phyloP scores from a whole-genome alignment of 2,888 invertebrate genomes.

The Drosophila austrosaltans region DNA sequence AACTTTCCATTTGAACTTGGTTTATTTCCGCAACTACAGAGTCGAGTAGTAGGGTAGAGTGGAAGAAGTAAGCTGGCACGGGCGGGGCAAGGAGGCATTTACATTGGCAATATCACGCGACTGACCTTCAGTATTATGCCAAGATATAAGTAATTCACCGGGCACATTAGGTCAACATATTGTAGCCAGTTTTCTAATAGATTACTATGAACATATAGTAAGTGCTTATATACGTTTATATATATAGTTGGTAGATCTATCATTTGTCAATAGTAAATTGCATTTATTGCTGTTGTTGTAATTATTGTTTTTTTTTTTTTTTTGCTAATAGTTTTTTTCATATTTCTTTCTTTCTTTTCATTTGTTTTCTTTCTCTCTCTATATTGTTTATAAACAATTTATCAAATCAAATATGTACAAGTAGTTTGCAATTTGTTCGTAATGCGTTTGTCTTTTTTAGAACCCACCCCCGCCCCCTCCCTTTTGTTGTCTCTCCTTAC shows the following conservation, averaged over 20 bases:
- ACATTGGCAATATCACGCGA: not conserved
- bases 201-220: too few relatives aligned
- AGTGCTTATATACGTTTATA: not conserved
- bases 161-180: constrained; percentile 12
- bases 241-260: constrained; percentile 14
- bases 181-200: not conserved
- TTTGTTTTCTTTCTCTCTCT: constrained; percentile 2
- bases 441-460: constrained; percentile 25
- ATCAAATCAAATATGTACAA: constrained; percentile 24
- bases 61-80: not conserved
- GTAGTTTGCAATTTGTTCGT: constrained; percentile 24
- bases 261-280: constrained; percentile 26
- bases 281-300: constrained; percentile 15
- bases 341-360: too few relatives aligned
- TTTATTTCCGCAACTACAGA: not conserved
- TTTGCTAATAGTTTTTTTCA: not conserved
- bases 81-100: not conserved
- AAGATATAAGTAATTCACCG: constrained; percentile 4
- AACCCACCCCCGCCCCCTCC: not conserved
- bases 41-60: not conserved
- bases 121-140: constrained; percentile 2
- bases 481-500: not conserved
- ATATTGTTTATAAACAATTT: constrained; percentile 37
- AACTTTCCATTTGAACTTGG: constrained; percentile 8
- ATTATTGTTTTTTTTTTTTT: constrained; percentile 17